phyloP scores from a whole-genome alignment of 2,797 vertebrate species.

The Pseudopleuronectes americanus region DNA sequence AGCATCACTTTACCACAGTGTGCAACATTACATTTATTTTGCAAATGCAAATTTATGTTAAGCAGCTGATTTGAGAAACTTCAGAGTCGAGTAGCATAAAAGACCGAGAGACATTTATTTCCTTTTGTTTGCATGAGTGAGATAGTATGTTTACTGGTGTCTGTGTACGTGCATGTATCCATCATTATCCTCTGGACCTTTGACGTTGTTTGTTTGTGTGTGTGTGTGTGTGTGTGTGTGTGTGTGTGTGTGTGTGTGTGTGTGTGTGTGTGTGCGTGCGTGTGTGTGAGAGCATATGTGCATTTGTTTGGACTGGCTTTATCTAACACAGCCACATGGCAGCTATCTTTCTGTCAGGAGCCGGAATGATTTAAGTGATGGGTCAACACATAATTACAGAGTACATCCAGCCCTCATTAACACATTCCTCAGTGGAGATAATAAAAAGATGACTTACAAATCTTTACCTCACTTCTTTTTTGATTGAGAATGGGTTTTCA shows the following conservation, averaged over 20 bases:
- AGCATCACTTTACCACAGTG: conserved; percentile 67
- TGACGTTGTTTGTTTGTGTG: background rate
- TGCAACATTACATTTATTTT: conserved; percentile 77
- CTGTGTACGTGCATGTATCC: background rate
- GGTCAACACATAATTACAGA: conserved; percentile 41
- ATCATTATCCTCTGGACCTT: conserved; percentile 7
- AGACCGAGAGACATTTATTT: conserved; percentile 64
- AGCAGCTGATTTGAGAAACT: conserved; percentile 75
- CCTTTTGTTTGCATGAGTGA: conserved; percentile 57
- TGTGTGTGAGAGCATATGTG: conserved; percentile 17
- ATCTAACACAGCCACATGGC: conserved; percentile 20
- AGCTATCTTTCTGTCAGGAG: conserved; percentile 25
- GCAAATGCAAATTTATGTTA: conserved; percentile 83
- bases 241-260: conserved; percentile 19
- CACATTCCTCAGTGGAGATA: conserved; percentile 6
- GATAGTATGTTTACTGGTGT: conserved; percentile 20
- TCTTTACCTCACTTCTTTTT: conserved; percentile 9
- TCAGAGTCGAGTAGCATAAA: conserved; percentile 67
- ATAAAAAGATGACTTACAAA: conserved; percentile 29
- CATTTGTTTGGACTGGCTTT: conserved; percentile 22
- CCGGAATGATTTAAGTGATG: conserved; percentile 43
- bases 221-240: conserved; percentile 1
- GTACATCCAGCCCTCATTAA: conserved; percentile 15
- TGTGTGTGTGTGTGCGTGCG: conserved; percentile 1
- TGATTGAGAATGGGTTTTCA: conserved; percentile 12